Percentiles rank a stretch among this genome's conserved stretches.
phyloP scores from a whole-genome alignment of 1,140 invertebrate species.

The Ostrea edulis region DNA sequence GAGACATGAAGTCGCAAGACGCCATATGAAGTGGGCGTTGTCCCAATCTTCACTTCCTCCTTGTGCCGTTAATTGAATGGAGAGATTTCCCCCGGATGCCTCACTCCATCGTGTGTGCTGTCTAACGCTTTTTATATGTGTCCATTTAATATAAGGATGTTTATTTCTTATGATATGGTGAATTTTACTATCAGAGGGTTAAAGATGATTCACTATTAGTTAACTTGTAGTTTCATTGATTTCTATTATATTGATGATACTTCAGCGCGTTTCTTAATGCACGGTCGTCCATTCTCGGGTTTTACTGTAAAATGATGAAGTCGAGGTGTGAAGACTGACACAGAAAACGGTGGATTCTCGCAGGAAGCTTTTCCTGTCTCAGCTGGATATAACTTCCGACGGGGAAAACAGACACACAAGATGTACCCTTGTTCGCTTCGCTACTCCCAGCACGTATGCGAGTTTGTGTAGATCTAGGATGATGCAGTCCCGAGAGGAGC shows the following conservation, averaged over 20 bases:
- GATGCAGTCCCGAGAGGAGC: background rate
- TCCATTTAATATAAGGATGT: conserved; percentile 1
- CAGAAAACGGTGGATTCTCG: background rate
- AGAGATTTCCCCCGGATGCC: conserved; percentile 23
- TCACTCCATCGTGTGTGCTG: background rate
- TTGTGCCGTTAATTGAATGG: conserved; percentile 16
- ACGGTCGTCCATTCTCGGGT: background rate
- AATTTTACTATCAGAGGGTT: background rate
- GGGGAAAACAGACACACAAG: background rate
- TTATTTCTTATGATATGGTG: background rate
- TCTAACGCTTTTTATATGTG: conserved; percentile 11
- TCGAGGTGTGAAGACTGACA: background rate
- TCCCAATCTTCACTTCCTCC: background rate
- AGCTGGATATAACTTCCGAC: background rate
- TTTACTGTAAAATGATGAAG: conserved; percentile 6
- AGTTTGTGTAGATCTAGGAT: background rate
- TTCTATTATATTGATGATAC: background rate
- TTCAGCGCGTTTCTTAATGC: background rate
- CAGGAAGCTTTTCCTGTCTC: conserved; percentile 13
- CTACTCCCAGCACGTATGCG: background rate
- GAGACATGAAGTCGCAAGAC: background rate
- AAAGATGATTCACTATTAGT: background rate
- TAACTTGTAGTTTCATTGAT: background rate
- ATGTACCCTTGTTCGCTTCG: conserved; percentile 5
- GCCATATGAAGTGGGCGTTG: conserved; percentile 5